Base-by-base conservation (phyloP, 2,797 vertebrate genomes). In the Somateria mollissima region DNA sequence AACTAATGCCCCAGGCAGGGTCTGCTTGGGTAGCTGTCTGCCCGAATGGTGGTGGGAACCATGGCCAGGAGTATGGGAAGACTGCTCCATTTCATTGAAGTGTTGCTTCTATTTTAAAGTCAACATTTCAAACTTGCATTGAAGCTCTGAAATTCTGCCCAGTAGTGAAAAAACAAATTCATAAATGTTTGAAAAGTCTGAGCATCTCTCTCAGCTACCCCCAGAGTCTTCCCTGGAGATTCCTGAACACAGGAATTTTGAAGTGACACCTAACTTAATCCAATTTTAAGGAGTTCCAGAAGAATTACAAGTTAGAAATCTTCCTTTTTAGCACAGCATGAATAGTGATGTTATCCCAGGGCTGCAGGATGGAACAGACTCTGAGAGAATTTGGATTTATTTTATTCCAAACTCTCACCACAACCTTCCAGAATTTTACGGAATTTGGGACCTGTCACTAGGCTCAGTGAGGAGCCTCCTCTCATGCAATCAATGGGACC, bases 401-500 rank as follows among this genome's bases (percentile, higher is more conserved):
- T 13, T 41, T 91, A 75, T 5, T 14, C 28, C n/a, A 70, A 43
- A 76, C 65, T 65, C 32, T 41, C 41, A n/a, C 21, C 1, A 22
- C 77, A 87, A 60, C 3, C 25, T n/a, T 62, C 11, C 51, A 47
- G 39, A 70, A 61, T 19, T 69, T 43, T 17, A 62, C 30, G 45
- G 37, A 53, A 92, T 11, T 45, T 66, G 45, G 41, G 36, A 22
- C 24, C 66, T 51, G 15, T 54, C 73, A 64, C 74, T 67, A 84
- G 43, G 28, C 27, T 65, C 3, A 1, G 10, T 1, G 2, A 64
- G 25, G 21, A 83, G n/a, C 49, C 24, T 60, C 1, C 19, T 78
- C 71, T 18, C 10, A 2, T 13, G 1, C 20, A 43, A 39, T 32
- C 61, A 54, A 0, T 0, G 0, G 24, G 53, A 14, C 11, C 34